phyloP scores from a whole-genome alignment of 2,113 vertebrate species.

The Vulpes lagopus region DNA sequence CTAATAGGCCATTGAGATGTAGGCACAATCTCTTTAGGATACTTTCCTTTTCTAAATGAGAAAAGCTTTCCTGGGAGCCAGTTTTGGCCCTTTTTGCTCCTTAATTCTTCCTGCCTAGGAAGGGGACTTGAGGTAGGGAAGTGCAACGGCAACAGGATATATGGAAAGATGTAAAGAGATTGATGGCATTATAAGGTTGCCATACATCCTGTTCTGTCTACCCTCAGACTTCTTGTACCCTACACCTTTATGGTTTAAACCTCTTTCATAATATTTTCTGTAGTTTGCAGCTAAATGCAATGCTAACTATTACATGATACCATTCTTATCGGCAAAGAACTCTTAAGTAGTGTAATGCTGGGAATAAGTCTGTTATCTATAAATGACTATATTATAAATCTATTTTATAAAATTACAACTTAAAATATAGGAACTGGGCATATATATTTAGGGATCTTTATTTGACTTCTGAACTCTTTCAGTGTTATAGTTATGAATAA shows the following conservation, averaged over 20 bases:
- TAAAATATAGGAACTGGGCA: not conserved
- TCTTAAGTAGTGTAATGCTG: not conserved
- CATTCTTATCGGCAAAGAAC: not conserved
- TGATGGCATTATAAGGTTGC: not conserved
- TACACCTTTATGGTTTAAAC: not conserved
- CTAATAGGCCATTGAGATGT: not conserved
- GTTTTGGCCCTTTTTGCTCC: not conserved
- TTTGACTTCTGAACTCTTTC: not conserved
- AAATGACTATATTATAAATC: not conserved
- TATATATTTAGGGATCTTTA: slow-evolving; percentile 1
- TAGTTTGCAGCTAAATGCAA: not conserved
- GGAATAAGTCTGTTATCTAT: not conserved
- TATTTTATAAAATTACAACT: not conserved
- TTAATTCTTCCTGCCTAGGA: slow-evolving; percentile 1
- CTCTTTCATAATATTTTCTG: slow-evolving; percentile 17
- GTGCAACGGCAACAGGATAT: not conserved
- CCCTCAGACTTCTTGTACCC: not conserved
- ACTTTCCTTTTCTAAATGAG: not conserved
- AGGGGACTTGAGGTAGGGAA: not conserved
- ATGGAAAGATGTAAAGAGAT: not conserved
- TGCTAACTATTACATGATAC: not conserved
- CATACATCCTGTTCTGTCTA: not conserved
- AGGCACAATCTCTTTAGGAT: not conserved
- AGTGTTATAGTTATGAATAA: not conserved
- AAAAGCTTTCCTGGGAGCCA: not conserved